phyloP scores from a whole-genome alignment of 1,140 invertebrate genomes.

The Lineus longissimus region DNA sequence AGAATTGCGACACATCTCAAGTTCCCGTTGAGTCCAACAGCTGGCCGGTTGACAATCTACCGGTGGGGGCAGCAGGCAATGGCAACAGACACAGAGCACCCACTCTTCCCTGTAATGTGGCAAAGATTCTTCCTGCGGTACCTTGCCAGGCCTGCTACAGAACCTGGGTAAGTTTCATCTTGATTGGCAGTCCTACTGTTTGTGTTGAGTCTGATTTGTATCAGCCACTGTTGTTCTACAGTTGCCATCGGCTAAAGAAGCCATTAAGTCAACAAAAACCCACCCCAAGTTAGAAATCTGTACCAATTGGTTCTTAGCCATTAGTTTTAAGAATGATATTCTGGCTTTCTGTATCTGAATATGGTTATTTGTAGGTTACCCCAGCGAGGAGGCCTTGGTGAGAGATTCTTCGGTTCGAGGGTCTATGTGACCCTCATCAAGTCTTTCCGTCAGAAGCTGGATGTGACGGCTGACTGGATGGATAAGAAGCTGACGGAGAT shows the following conservation, averaged over 20 bases:
- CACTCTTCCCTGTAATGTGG: conserved; percentile 69
- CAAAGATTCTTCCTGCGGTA: conserved; percentile 77
- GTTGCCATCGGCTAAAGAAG: too few relatives aligned
- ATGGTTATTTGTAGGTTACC: conserved; percentile 27
- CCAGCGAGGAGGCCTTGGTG: conserved; percentile 62
- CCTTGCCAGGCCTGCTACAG: conserved; percentile 57
- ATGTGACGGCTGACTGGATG: background rate
- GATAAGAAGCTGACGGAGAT: background rate
- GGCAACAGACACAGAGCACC: conserved; percentile 69
- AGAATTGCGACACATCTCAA: conserved; percentile 64
- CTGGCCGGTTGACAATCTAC: conserved; percentile 66
- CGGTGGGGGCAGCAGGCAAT: conserved; percentile 74
- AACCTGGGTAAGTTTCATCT: conserved; percentile 50
- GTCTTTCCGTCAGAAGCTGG: background rate
- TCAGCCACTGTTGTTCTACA: background rate
- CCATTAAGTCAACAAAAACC: background rate
- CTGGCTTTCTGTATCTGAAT: background rate
- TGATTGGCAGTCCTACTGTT: too few relatives aligned
- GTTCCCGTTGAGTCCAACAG: conserved; percentile 57
- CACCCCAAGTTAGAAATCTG: conserved; percentile 10
- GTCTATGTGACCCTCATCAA: conserved; percentile 62
- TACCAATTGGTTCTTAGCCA: background rate
- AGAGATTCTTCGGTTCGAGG: conserved; percentile 73
- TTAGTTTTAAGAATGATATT: background rate
- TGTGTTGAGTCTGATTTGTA: background rate